Evolutionary conservation across 2,888 invertebrate genomes (phyloP), one percentile per base, ranked within the genome.

Genomic region (Lasius fuliginosus): DNA sequence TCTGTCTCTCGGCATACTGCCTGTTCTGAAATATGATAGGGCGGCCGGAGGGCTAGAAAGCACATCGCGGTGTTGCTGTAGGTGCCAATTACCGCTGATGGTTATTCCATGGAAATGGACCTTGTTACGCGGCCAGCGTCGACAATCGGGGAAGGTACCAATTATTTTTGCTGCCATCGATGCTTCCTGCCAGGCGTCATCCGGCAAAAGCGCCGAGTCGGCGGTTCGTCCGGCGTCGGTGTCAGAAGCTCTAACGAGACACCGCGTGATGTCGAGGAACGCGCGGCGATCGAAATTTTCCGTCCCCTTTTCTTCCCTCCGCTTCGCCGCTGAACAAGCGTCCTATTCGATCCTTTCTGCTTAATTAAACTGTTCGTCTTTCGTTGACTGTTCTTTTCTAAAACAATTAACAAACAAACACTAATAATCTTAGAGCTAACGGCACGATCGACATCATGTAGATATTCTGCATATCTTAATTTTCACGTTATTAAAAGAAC

Each of bases 41-140:
- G 86, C 76, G 88, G 87, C 87, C 86, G 88, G 86, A 81, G 87
- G 82, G 85, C 89, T 85, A 71, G 85, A 88, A 88, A 87, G 88
- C 91, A 83, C 89, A 91, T 91, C 91, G 76, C 76, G 91, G 85
- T 87, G 90, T 90, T 87, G 89, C 88, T 92, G 92, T 92, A 93
- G 93, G 93, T 94, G 94, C 94, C 95, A 95, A 95, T 95, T 95
- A 95, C 92, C 91, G 92, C 87, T 94, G 94, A 94, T 94, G 94
- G 94, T 93, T 94, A 94, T 94, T 93, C 94, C 93, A 94, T 95
- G 94, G 94, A 94, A 94, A 95, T 94, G 93, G 94, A 92, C 93
- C 94, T 94, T 94, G 94, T 95, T 95, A 94, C 90, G 92, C 87
- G 88, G 68, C 53, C 83, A 89, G 90, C 90, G 92, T 90, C 91